These are phyloP conservation scores for Genyomyrus donnyi DNA, from an alignment of 2,113 vertebrate species.

Conservation along the genomic window DNA sequence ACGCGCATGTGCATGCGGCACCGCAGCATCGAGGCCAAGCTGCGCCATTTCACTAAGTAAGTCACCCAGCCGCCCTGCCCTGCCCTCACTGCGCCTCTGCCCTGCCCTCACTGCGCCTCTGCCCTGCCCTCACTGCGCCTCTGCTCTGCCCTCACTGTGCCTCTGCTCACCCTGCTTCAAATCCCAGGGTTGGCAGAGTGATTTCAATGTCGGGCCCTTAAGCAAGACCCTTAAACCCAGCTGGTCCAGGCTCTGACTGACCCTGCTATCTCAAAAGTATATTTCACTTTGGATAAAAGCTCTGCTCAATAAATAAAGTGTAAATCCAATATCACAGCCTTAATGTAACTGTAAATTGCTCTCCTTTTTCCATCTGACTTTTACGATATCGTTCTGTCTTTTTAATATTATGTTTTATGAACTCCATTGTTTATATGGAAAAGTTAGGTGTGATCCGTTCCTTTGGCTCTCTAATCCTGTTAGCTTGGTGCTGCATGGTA, in stretches of 20 bases:
- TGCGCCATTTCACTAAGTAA: constrained; percentile 96
- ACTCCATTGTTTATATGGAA: neutral
- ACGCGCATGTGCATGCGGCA: constrained; percentile 98
- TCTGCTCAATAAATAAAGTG: neutral
- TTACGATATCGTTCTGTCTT: neutral
- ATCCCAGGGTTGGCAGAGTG: neutral
- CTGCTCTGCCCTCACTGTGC: no score
- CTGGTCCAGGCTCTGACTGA: neutral
- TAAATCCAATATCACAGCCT: neutral
- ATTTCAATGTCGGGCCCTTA: neutral
- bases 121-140: no score
- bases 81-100: no score
- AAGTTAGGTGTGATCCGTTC: neutral
- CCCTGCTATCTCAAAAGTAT: neutral
- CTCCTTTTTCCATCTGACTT: neutral
- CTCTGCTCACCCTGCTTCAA: neutral
- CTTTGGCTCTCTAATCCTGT: neutral
- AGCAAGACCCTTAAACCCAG: neutral
- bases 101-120: no score
- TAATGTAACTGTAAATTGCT: neutral
- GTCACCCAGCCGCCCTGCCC: constrained; percentile 29
- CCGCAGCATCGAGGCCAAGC: constrained; percentile 94
- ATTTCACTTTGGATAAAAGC: neutral
- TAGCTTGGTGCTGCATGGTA: neutral
- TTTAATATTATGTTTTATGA: neutral